Conservation (phyloP, 2,888 invertebrate species). For the Tuberolachnus salignus region DNA sequence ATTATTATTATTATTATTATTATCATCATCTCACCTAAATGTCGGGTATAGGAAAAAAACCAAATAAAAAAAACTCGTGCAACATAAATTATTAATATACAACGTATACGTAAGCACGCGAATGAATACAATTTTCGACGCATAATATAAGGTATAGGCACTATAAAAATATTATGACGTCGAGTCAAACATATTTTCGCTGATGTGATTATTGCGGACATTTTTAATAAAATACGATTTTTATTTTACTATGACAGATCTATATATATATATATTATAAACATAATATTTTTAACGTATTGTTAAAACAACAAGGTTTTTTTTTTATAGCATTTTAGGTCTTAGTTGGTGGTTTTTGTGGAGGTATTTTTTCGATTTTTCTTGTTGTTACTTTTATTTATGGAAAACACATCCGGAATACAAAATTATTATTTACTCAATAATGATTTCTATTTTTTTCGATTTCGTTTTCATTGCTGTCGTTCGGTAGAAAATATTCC, state of each 20-base stretch:
- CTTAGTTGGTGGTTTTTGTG: constrained; percentile 9
- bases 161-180: constrained; percentile 28
- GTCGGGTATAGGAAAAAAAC: constrained; percentile 13
- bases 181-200: constrained; percentile 13
- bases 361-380: background rate
- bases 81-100: constrained; percentile 22
- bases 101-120: constrained; percentile 22
- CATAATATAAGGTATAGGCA: constrained; percentile 1
- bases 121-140: constrained; percentile 4
- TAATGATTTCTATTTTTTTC: too few species aligned
- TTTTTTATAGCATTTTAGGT: too few species aligned
- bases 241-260: constrained; percentile 7
- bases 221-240: constrained; percentile 21
- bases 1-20: too few species aligned
- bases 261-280: background rate
- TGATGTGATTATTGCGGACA: constrained; percentile 4
- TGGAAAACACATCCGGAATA: too few species aligned
- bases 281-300: too few species aligned
- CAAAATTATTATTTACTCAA: too few species aligned
- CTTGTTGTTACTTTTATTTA: too few species aligned
- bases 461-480: too few species aligned
- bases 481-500: too few species aligned
- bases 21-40: constrained; percentile 50
- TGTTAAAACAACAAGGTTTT: too few species aligned
- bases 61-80: constrained; percentile 35